Evolutionary conservation across 92 coral and sea anemone genomes (phyloP).

Genomic region (Paramuricea clavata): DNA sequence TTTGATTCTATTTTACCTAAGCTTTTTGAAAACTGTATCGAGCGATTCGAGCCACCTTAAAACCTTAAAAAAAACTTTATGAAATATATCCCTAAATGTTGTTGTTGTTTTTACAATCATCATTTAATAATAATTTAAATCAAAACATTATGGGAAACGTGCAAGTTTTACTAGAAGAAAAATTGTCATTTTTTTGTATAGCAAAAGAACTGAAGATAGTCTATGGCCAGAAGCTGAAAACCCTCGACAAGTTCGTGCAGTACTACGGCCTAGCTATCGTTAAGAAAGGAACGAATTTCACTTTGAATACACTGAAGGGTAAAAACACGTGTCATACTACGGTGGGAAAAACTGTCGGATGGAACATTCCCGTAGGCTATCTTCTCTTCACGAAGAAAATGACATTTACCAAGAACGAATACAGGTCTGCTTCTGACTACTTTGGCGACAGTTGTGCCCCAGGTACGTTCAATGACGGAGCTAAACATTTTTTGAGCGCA

Average conservation of each 20-base stretch:
- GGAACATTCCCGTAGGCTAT: slow-evolving; percentile 81
- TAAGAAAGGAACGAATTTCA: slow-evolving; percentile 39
- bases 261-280: slow-evolving; percentile 88
- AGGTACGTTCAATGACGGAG: not conserved
- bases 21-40: no score
- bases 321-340: slow-evolving; percentile 88
- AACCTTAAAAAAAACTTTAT: no score
- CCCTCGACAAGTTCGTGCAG: not conserved
- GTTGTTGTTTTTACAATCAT: not conserved
- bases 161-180: no score
- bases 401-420: not conserved
- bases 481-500: no score
- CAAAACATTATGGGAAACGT: no score
- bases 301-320: slow-evolving; percentile 55
- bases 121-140: no score
- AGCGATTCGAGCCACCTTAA: no score
- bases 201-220: slow-evolving; percentile 29
- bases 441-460: slow-evolving; percentile 63
- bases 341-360: slow-evolving; percentile 76
- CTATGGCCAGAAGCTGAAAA: slow-evolving; percentile 43
- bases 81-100: no score
- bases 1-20: no score
- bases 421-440: slow-evolving; percentile 67
- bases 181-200: not conserved
- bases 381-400: slow-evolving; percentile 49